Base-by-base conservation (phyloP, 2,113 vertebrate genomes). In the Triplophysa tibetana region DNA sequence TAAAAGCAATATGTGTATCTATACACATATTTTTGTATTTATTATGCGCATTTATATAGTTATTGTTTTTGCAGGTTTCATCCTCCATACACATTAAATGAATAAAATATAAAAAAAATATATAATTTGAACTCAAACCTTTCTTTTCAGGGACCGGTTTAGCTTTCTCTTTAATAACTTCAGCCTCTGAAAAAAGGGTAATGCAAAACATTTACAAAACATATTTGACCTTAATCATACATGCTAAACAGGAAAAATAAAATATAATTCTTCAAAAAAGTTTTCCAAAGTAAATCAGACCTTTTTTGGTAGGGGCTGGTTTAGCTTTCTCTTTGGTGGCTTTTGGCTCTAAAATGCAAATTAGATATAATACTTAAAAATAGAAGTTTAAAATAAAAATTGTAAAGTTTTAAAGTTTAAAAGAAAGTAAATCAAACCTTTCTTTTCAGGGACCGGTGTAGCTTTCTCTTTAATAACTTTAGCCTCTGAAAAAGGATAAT, bases 401-500 rank as follows among this genome's bases (percentile, higher is more conserved):
- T 4, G 0, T 38, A 0, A 7, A 38, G 33, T 38, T 38, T 38
- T 7, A 38, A 50, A 50, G 10, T 3, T 50, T 13, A 50, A 24
- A 21, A 6, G 3, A 52, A 52, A 16, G 12, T 52, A 52, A 17
- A 13, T 52, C 3, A 21, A 17, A 56, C 74, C 56, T 43, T 69
- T 76, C 23, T 73, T 86, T 8, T 52, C 70, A 79, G 68, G 56
- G 56, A 78, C 60, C 79, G 76, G 73, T 83, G 87, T 85, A 38
- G 83, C 75, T 79, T 80, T 87, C 45, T 85, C 86, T 81, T 90
- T 88, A 43, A 56, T 11, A 5, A 86, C 84, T 19, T 81, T 77
- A 67, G 52, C 19, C 45, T 73, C 78, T 80, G n/a, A 73, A 80
- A 73, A 21, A 54, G 45, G 24, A 10, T 16, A 52, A 52, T 52